A percentile compares a stretch with the other conserved stretches of the same genome.
Conservation (phyloP, 2,113 vertebrate genomes). For the Laticauda laticaudata region DNA sequence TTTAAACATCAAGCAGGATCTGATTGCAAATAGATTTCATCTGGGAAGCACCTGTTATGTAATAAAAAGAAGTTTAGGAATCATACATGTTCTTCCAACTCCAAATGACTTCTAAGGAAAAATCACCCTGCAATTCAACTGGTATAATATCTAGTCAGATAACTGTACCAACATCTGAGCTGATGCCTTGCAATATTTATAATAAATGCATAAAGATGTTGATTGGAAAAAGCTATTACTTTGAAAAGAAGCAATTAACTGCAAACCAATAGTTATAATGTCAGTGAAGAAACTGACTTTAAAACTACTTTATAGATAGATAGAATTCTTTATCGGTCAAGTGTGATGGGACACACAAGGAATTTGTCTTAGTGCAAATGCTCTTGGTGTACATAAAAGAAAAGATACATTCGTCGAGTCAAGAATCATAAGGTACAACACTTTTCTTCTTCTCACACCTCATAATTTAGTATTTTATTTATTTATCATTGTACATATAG, state of each 20-base stretch:
- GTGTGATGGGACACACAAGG: too few species aligned
- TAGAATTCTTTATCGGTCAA: too few species aligned
- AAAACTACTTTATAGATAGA: neutral
- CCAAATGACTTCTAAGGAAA: neutral
- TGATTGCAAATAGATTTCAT: conserved; percentile 15
- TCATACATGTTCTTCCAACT: neutral
- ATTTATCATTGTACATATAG: neutral
- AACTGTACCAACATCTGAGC: neutral
- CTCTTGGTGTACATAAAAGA: too few species aligned
- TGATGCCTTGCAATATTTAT: neutral
- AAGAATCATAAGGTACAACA: too few species aligned
- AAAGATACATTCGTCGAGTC: too few species aligned
- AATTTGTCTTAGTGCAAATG: too few species aligned
- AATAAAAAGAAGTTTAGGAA: conserved; percentile 3
- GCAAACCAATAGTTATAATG: neutral
- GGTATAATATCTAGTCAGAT: neutral
- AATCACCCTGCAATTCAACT: neutral
- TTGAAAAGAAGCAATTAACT: neutral
- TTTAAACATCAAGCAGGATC: neutral
- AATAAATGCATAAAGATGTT: neutral
- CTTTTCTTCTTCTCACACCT: neutral
- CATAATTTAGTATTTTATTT: neutral
- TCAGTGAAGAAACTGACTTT: neutral
- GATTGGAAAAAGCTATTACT: neutral
- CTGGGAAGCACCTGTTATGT: conserved; percentile 2